Evolutionary conservation across 2,113 vertebrate genomes (phyloP), one percentile per base, ranked within the genome.

Genomic region (Callaeas wilsoni): DNA sequence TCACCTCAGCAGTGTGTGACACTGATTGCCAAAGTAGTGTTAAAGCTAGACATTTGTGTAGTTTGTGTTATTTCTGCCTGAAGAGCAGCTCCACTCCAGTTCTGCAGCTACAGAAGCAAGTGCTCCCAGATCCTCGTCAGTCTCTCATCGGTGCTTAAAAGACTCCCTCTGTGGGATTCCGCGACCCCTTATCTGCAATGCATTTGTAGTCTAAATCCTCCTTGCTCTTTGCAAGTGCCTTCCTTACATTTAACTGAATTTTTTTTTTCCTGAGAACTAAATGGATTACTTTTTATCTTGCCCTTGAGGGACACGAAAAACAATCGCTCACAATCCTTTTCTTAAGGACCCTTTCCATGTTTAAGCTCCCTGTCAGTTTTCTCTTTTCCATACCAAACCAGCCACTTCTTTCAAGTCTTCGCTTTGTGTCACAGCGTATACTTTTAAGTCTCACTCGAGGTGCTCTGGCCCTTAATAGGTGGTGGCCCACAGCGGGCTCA

Each of bases 231-330:
- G 46, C 68, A 57, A 74, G 65, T 47, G 76, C 76, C 59, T 88
- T 81, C 55, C 67, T 74, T 90, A 90, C 27, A 77, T 90, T 74
- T 89, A 90, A 88, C 50, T 26, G 23, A 29, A 62, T 35, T 50
- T 35, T 50, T 78, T 41, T 23, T 20, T 22, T 23, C 10, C n/a
- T 46, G 52, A 59, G 56, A 90, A 80, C 47, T 86, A 97, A 92
- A 94, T 49, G 68, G 90, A 84, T 93, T 90, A 95, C 68, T 95
- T 96, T 96, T 89, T 84, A 89, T 78, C 93, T 93, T 63, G 91
- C 89, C 80, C 89, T 93, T 92, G 83, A 89, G 89, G 68, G 86
- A 94, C 80, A 47, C 41, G 71, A 80, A 82, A 92, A 97, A 95
- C 93, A 96, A 89, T 79, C 46, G 65, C 62, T 84, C 73, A 13